Conservation (phyloP, 2,888 invertebrate species). For the Melanostoma mellinum region DNA sequence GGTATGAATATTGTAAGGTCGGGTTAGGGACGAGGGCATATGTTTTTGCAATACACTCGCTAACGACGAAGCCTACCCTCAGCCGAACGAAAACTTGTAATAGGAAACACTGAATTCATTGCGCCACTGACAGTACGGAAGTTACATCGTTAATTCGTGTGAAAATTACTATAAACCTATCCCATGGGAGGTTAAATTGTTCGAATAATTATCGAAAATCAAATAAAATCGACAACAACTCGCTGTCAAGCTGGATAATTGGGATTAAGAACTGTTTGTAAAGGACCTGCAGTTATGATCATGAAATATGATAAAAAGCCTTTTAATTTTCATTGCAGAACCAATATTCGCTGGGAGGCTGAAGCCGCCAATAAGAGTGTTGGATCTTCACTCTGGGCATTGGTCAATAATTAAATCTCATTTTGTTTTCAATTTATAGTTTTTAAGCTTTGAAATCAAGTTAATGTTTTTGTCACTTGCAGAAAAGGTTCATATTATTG, state of each 20-base stretch:
- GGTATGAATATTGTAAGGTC: conserved; percentile 19
- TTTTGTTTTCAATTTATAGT: too few relatives aligned
- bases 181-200: conserved; percentile 40
- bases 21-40: neutral
- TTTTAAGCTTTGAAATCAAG: too few relatives aligned
- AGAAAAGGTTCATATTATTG: too few relatives aligned
- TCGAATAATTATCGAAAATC: conserved; percentile 43
- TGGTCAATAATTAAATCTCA: too few relatives aligned
- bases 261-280: neutral
- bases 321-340: too few relatives aligned
- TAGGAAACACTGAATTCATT: neutral
- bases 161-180: conserved; percentile 40
- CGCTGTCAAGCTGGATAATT: conserved; percentile 19
- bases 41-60: neutral
- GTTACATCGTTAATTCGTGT: conserved; percentile 33
- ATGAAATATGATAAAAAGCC: too few relatives aligned
- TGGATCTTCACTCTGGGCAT: too few relatives aligned
- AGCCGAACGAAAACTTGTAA: neutral
- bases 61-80: neutral
- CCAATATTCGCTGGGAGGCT: too few relatives aligned
- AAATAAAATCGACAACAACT: conserved; percentile 24
- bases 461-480: too few relatives aligned
- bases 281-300: too few relatives aligned
- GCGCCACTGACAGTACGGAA: neutral
- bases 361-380: too few relatives aligned